These are phyloP conservation scores for Mastigias papua DNA, from an alignment of 30 jellyfish, hydroid and myxozoan genomes.

Conservation along the genomic window DNA sequence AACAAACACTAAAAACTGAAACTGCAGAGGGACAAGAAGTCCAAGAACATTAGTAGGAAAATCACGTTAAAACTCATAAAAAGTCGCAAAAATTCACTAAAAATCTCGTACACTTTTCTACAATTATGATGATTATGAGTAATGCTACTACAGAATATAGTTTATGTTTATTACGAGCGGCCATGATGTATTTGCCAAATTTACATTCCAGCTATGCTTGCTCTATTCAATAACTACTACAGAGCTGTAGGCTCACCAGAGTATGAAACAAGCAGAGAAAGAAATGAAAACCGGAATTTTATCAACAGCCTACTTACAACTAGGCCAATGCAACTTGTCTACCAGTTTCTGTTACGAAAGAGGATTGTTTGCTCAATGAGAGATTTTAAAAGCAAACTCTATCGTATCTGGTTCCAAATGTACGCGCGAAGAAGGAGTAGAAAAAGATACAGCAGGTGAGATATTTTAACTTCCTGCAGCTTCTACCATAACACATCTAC, in stretches of 20 bases:
- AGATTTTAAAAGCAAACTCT: slow-evolving; percentile 78
- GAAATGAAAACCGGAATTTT: slow-evolving; percentile 82
- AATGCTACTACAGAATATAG: too few relatives aligned
- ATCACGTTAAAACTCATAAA: too few relatives aligned
- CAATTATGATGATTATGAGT: too few relatives aligned
- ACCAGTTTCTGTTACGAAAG: slow-evolving; percentile 70
- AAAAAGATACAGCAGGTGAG: background rate
- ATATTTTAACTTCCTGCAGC: background rate
- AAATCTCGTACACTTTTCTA: too few relatives aligned
- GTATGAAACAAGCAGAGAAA: slow-evolving; percentile 67
- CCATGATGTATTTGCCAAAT: too few relatives aligned
- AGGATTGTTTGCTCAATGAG: slow-evolving; percentile 45
- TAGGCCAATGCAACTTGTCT: slow-evolving; percentile 74
- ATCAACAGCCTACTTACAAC: slow-evolving; percentile 58
- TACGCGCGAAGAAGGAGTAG: slow-evolving; percentile 75
- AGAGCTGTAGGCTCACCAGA: slow-evolving; percentile 84
- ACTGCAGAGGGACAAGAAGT: too few relatives aligned
- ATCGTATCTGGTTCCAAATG: slow-evolving; percentile 83
- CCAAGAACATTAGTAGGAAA: too few relatives aligned
- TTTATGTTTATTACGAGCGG: too few relatives aligned
- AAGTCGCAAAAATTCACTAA: too few relatives aligned
- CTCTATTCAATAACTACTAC: slow-evolving; percentile 87
- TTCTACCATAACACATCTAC: background rate
- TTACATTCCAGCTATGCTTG: slow-evolving; percentile 72
- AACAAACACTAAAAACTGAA: too few relatives aligned